These are phyloP conservation scores for Pseudomugil gertrudae DNA, from an alignment of 2,797 vertebrate genomes.

Conservation along the genomic window DNA sequence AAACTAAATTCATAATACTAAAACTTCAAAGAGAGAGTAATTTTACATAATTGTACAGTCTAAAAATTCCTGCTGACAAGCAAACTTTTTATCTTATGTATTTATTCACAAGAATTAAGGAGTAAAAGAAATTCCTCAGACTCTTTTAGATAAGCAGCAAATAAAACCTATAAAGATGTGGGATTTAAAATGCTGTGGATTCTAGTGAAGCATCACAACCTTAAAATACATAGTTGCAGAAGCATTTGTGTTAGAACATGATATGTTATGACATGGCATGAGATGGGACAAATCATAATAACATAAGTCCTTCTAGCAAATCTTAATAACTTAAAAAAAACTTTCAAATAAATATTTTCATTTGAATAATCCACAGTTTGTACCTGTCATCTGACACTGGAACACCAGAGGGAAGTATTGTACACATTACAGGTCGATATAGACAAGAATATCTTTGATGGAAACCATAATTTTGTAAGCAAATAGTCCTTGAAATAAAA, in stretches of 20 bases:
- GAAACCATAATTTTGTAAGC: neutral
- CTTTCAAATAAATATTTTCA: neutral
- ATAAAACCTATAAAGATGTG: neutral
- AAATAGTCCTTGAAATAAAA: too few relatives aligned
- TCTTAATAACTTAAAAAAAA: too few relatives aligned
- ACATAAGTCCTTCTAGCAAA: too few relatives aligned
- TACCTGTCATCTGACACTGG: neutral
- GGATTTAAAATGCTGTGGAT: neutral
- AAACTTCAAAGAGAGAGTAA: neutral
- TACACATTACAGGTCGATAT: slow-evolving; percentile 2
- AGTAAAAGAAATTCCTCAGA: neutral
- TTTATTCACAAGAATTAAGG: neutral
- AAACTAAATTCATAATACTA: neutral
- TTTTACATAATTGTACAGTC: neutral
- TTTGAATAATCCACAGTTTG: neutral
- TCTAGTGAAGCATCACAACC: neutral
- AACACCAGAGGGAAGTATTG: slow-evolving; percentile 53
- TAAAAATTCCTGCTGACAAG: neutral
- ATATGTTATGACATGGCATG: neutral
- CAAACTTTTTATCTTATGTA: too few relatives aligned
- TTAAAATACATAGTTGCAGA: neutral
- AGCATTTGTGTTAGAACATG: neutral
- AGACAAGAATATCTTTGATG: neutral
- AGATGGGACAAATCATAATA: too few relatives aligned
- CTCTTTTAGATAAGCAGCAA: neutral